Evolutionary conservation across 1,140 invertebrate genomes (phyloP).

Genomic region (Eciton burchellii): DNA sequence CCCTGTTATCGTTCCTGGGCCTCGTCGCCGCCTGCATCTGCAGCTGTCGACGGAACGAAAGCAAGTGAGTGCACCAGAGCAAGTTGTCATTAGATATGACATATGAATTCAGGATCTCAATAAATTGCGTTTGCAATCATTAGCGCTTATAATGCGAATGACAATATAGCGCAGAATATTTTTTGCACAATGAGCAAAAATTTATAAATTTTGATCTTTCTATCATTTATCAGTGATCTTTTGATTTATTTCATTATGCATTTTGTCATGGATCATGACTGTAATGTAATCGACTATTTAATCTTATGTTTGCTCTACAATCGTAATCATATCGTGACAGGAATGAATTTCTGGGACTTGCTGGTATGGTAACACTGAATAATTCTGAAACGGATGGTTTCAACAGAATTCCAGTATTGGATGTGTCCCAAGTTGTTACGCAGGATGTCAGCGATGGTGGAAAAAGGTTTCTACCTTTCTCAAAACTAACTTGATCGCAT

Average conservation of each 20-base stretch:
- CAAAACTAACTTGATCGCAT: constrained; percentile 59
- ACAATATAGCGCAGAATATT: too few relatives aligned
- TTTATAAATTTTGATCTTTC: background rate
- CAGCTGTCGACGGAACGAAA: constrained; percentile 82
- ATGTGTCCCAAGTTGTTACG: constrained; percentile 76
- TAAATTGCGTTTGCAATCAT: background rate
- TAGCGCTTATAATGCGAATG: too few relatives aligned
- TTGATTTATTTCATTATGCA: background rate
- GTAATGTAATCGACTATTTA: background rate
- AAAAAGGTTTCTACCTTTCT: constrained; percentile 81
- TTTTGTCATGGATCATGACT: background rate
- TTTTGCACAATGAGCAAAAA: too few relatives aligned
- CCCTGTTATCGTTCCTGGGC: constrained; percentile 81
- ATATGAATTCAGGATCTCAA: constrained; percentile 5
- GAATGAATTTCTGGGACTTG: constrained; percentile 84
- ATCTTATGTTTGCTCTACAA: constrained; percentile 21
- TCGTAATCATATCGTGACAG: constrained; percentile 75
- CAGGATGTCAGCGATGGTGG: constrained; percentile 81
- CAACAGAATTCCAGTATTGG: constrained; percentile 77
- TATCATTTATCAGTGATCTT: background rate
- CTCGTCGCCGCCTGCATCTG: constrained; percentile 83
- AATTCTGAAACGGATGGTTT: constrained; percentile 83
- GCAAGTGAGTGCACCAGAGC: constrained; percentile 75
- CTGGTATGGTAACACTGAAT: constrained; percentile 84
- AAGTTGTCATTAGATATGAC: background rate